phyloP scores from a whole-genome alignment of 2,888 invertebrate species.

The Heliconius aoede region DNA sequence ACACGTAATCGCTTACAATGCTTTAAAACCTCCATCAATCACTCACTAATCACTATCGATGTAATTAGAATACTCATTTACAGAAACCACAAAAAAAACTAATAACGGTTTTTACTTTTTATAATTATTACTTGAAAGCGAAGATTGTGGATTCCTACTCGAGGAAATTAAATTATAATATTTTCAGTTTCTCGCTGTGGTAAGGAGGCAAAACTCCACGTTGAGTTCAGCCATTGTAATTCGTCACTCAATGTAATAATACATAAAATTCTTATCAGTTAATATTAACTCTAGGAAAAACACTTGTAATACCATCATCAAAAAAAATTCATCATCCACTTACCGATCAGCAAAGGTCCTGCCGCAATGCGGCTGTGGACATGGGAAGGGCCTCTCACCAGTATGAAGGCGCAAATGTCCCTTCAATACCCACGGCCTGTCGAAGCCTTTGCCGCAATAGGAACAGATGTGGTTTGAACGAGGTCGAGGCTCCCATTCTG shows the following conservation, averaged over 20 bases:
- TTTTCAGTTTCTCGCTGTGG: not conserved
- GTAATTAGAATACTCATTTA: slow-evolving; percentile 7
- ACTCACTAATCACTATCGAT: not conserved
- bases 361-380: slow-evolving; percentile 84
- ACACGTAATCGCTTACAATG: not conserved
- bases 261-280: too few relatives aligned
- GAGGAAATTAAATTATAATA: not conserved
- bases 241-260: too few relatives aligned
- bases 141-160: not conserved
- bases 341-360: slow-evolving; percentile 88
- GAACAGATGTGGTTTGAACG: slow-evolving; percentile 80
- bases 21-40: slow-evolving; percentile 1
- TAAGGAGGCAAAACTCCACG: not conserved
- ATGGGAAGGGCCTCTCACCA: slow-evolving; percentile 87
- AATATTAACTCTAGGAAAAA: not conserved
- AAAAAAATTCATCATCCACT: slow-evolving; percentile 44
- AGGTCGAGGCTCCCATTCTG: slow-evolving; percentile 51
- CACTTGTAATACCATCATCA: not conserved
- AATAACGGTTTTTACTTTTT: too few relatives aligned
- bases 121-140: too few relatives aligned
- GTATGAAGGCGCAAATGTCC: slow-evolving; percentile 88
- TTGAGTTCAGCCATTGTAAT: too few relatives aligned
- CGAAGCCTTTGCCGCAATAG: slow-evolving; percentile 86
- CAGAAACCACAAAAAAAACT: not conserved
- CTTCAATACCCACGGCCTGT: slow-evolving; percentile 88